Evolutionary conservation across 1,140 invertebrate genomes (phyloP).

Genomic region (Drosophila takahashii): DNA sequence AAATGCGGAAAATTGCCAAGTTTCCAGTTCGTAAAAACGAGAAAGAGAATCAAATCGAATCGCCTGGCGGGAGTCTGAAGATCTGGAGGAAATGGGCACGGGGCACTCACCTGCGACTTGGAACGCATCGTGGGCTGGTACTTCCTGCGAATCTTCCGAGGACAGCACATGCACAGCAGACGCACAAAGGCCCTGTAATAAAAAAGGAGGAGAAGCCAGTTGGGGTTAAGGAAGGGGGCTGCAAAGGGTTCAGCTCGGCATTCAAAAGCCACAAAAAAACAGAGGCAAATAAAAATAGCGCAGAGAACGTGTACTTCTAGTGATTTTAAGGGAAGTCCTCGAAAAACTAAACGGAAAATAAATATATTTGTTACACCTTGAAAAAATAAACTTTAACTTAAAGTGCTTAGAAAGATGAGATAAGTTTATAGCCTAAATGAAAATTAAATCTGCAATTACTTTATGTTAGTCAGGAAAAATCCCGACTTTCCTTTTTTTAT

Average conservation of each 20-base stretch:
- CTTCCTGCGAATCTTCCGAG: conserved; percentile 89
- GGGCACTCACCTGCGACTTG: conserved; percentile 90
- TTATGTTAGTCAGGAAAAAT: no score
- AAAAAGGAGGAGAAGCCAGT: conserved; percentile 73
- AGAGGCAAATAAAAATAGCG: background rate
- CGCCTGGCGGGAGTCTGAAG: conserved; percentile 1
- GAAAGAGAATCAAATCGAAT: conserved; percentile 34
- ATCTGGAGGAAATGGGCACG: background rate
- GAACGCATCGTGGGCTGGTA: conserved; percentile 92
- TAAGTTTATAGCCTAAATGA: no score
- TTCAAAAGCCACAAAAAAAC: conserved; percentile 23
- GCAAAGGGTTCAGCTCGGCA: background rate
- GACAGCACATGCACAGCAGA: conserved; percentile 92
- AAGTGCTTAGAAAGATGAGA: background rate
- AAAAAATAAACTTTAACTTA: background rate
- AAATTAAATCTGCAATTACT: no score
- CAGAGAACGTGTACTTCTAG: background rate
- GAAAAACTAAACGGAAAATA: background rate
- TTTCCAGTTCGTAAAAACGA: conserved; percentile 9
- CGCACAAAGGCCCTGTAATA: conserved; percentile 90
- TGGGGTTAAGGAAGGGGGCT: conserved; percentile 52
- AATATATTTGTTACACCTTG: background rate
- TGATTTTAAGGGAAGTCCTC: background rate
- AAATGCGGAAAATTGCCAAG: conserved; percentile 4
- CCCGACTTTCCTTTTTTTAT: no score